Conservation (phyloP, 2,888 invertebrate species). For the Rotaria sp. region DNA sequence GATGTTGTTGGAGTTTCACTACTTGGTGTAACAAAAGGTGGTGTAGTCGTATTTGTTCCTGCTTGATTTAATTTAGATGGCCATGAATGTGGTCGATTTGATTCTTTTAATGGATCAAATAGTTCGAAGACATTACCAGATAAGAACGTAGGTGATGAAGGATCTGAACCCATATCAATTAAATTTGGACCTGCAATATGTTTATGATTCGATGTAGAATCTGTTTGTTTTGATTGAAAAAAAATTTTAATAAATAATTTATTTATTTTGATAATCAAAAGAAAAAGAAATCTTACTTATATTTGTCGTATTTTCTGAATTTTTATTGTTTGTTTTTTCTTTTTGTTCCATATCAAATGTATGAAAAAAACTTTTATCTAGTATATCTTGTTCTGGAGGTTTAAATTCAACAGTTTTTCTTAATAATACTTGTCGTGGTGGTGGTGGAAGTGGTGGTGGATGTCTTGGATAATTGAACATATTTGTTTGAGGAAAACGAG, state of each 20-base stretch:
- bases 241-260: not conserved
- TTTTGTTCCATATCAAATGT: not conserved
- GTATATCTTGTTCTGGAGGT: conserved; percentile 11
- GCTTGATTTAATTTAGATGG: not conserved
- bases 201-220: not conserved
- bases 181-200: not conserved
- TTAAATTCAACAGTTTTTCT: not conserved
- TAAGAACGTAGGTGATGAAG: not conserved
- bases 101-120: conserved; percentile 23
- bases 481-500: not conserved
- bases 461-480: not conserved
- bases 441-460: not conserved
- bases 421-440: not conserved
- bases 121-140: not conserved
- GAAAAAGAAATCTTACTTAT: not conserved
- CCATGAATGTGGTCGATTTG: not conserved
- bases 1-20: not conserved
- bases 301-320: not conserved
- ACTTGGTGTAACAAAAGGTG: not conserved
- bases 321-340: not conserved
- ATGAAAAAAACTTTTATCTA: not conserved
- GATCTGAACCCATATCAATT: not conserved
- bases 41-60: not conserved
- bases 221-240: not conserved
- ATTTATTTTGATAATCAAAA: not conserved